phyloP scores from a whole-genome alignment of 2,113 vertebrate species.

The Gymnocephalus cernua region DNA sequence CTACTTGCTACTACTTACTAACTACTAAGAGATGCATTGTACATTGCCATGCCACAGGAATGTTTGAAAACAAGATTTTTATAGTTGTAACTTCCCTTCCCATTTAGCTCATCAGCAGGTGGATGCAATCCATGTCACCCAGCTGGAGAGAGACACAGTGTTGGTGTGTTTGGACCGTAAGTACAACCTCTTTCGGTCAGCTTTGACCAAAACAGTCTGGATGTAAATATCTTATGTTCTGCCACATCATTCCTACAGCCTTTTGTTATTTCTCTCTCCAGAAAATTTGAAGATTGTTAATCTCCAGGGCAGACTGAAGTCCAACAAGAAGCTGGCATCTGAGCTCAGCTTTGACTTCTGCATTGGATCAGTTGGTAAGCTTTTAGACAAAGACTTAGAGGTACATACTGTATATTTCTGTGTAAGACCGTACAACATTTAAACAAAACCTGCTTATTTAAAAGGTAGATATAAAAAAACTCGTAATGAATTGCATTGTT shows the following conservation, averaged over 20 bases:
- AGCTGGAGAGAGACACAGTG: slow-evolving; percentile 98
- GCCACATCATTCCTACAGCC: background rate
- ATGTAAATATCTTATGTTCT: background rate
- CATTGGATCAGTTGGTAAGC: slow-evolving; percentile 96
- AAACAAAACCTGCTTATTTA: too few relatives aligned
- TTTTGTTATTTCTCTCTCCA: slow-evolving; percentile 61
- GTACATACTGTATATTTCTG: background rate
- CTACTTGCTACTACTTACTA: too few relatives aligned
- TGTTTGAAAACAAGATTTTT: background rate
- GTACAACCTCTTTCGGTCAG: slow-evolving; percentile 64
- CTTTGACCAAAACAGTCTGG: background rate
- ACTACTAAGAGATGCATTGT: background rate
- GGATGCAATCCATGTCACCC: slow-evolving; percentile 96
- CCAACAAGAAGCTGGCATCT: slow-evolving; percentile 97
- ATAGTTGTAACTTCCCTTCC: background rate
- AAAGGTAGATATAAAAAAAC: background rate
- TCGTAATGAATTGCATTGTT: background rate
- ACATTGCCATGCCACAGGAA: too few relatives aligned
- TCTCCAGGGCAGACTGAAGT: slow-evolving; percentile 95
- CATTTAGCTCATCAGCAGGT: slow-evolving; percentile 91
- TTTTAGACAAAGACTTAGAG: background rate
- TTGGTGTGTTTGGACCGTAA: slow-evolving; percentile 98
- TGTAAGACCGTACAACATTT: background rate
- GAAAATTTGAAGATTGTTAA: slow-evolving; percentile 99
- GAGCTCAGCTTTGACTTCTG: slow-evolving; percentile 98